These are phyloP conservation scores for Coenonympha arcania DNA, from an alignment of 2,888 invertebrate genomes.

Conservation along the genomic window DNA sequence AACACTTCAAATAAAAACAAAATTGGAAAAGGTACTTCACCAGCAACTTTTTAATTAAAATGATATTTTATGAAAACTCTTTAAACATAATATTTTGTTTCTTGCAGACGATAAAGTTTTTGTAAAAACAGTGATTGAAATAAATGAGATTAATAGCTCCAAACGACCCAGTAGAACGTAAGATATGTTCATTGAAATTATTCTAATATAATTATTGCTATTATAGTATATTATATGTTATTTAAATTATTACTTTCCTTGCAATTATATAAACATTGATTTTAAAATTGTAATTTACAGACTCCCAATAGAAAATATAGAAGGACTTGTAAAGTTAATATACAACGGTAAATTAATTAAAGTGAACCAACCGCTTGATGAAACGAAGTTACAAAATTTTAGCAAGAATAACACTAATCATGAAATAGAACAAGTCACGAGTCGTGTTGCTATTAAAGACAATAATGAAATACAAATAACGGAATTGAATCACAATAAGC, in stretches of 20 bases:
- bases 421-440: slow-evolving; percentile 5
- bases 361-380: slow-evolving; percentile 29
- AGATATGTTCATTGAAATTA: slow-evolving; percentile 31
- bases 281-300: slow-evolving; percentile 31
- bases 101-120: slow-evolving; percentile 28
- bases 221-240: background rate
- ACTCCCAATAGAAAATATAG: slow-evolving; percentile 37
- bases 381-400: background rate
- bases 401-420: slow-evolving; percentile 2
- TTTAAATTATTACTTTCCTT: no score
- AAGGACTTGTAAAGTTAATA: slow-evolving; percentile 47
- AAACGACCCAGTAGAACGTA: slow-evolving; percentile 36
- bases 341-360: slow-evolving; percentile 52
- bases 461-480: background rate
- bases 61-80: no score
- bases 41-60: slow-evolving; percentile 4
- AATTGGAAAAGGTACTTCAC: background rate
- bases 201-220: no score
- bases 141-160: slow-evolving; percentile 31
- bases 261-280: background rate
- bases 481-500: background rate
- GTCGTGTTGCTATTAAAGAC: background rate
- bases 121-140: slow-evolving; percentile 54
- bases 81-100: background rate
- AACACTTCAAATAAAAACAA: slow-evolving; percentile 11